Percentiles rank a stretch among this genome's conserved stretches.
Evolutionary conservation across 2,113 vertebrate species (phyloP).

Genomic region (Epinephelus lanceolatus): DNA sequence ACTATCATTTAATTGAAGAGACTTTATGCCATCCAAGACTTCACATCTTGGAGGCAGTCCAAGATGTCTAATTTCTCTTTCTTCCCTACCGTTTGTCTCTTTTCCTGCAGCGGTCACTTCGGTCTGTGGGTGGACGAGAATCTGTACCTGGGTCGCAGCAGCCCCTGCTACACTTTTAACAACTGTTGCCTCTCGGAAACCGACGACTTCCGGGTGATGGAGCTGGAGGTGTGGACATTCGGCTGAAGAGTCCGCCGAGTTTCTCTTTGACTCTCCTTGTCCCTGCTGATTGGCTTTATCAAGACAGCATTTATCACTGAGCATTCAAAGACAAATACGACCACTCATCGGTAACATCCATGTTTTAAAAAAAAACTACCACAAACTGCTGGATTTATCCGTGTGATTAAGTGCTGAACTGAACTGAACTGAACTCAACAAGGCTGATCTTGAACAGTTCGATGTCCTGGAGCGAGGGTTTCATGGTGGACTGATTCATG

Average conservation of each 20-base stretch:
- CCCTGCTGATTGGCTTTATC: constrained; percentile 28
- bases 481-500: constrained; percentile 14
- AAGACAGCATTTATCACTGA: constrained; percentile 40
- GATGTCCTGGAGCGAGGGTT: constrained; percentile 7
- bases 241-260: constrained; percentile 64
- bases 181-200: constrained; percentile 85
- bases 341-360: constrained; percentile 32
- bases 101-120: constrained; percentile 84
- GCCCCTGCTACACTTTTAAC: constrained; percentile 87
- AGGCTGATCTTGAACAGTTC: constrained; percentile 20
- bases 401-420: constrained; percentile 43
- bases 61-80: neutral
- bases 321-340: constrained; percentile 7
- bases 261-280: constrained; percentile 3
- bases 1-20: no score
- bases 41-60: no score
- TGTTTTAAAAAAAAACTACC: constrained; percentile 1
- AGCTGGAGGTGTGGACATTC: constrained; percentile 88
- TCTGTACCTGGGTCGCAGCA: constrained; percentile 85
- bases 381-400: constrained; percentile 43
- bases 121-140: constrained; percentile 88
- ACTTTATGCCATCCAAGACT: no score
- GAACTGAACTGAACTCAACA: constrained; percentile 24
- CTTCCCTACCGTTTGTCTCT: neutral
- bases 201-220: constrained; percentile 85